Evolutionary conservation across 2,797 vertebrate genomes (phyloP), one percentile per base, ranked within the genome.

Genomic region (Prionace glauca): DNA sequence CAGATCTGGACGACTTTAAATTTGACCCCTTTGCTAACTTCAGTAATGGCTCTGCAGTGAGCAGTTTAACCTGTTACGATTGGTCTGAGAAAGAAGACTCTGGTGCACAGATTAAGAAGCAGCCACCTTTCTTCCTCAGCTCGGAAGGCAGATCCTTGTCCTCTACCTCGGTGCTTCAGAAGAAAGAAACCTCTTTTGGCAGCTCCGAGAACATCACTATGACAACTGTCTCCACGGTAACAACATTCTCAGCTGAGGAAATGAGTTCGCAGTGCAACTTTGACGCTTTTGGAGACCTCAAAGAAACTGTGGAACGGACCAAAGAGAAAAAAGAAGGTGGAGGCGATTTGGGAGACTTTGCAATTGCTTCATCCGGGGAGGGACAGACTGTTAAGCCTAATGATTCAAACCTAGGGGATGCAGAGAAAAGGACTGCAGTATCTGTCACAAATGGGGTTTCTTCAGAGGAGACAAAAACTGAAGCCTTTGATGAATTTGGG

Each of bases 1-100:
- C 98, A 99, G 99, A 99, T 97, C 97, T 97, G 96, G 99, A 99
- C 95, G 98, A 99, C 97, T 97, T 98, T 96, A 99, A 99, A 98
- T 98, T 98, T 96, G 98, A 98, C 97, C 98, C 98, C 0, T 99
- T 99, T 95, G 98, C 98, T 97, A 98, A 97, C 95, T 97, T 86
- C 81, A 96, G 96, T 96, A 97, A 97, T 36, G 97, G 96, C 96
- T 98, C 99, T 69, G 97, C 97, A 67, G 96, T 98, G 97, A 98
- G 98, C 97, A 98, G 98, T 97, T 97, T 99, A 96, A 97, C 98
- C 86, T 98, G 97, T 97, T 99, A 97, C 95, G 98, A 99, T 97
- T 99, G 99, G 98, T 98, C 98, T 20, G 98, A 99, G 96, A 98
- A 97, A 96, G 99, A 99, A 1, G 98, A 98, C 95, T 72, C 96